A percentile compares a stretch with the other conserved stretches of the same genome.
Conservation (phyloP, 2,113 vertebrate species). For the Amphiprion percula region DNA sequence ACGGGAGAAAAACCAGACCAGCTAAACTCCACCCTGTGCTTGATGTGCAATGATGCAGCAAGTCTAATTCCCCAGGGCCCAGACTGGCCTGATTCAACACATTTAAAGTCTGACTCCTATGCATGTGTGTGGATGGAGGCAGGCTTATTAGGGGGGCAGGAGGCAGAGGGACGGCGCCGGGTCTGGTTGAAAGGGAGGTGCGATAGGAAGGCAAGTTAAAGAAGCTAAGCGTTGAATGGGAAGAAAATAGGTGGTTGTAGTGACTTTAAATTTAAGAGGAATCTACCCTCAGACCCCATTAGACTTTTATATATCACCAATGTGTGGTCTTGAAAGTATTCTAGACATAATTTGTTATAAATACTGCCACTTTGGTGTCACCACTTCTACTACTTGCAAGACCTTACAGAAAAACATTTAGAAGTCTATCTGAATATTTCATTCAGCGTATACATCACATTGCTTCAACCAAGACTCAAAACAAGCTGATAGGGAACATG, state of each 20-base stretch:
- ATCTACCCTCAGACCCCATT: background rate
- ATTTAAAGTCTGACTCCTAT: slow-evolving; percentile 45
- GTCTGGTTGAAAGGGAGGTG: background rate
- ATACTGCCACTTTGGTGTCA: background rate
- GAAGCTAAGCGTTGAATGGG: background rate
- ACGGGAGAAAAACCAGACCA: slow-evolving; percentile 64
- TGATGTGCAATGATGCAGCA: slow-evolving; percentile 71
- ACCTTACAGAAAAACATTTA: background rate
- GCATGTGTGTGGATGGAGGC: slow-evolving; percentile 33
- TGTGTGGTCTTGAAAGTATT: background rate
- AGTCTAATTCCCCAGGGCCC: slow-evolving; percentile 51
- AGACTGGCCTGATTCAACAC: slow-evolving; percentile 67
- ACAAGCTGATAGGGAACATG: background rate
- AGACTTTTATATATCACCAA: background rate
- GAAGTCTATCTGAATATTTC: background rate
- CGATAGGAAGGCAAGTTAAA: slow-evolving; percentile 23
- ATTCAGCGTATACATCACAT: background rate
- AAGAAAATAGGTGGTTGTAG: background rate
- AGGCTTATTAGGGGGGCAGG: slow-evolving; percentile 47
- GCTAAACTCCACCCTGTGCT: slow-evolving; percentile 65
- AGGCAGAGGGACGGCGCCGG: slow-evolving; percentile 22
- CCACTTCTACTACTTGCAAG: background rate
- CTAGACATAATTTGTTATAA: background rate
- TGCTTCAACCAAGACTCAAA: too few relatives aligned
- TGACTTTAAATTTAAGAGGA: slow-evolving; percentile 23